Evolutionary conservation across 2,797 vertebrate species (phyloP).

Genomic region (Chromobotia macracanthus): DNA sequence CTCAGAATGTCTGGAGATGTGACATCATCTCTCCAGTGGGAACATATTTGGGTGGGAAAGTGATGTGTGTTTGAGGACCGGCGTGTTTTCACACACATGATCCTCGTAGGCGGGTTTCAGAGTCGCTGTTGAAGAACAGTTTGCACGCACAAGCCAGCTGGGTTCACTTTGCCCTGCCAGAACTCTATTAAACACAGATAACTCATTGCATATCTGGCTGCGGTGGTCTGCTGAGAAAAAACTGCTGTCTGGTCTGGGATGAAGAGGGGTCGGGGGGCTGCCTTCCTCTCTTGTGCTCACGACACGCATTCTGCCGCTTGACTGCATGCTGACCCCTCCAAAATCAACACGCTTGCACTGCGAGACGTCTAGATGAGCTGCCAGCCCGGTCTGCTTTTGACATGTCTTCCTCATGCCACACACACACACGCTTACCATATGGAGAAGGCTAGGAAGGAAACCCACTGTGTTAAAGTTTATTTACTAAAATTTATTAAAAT

Average conservation of each 20-base stretch:
- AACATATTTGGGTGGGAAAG: slow-evolving; percentile 25
- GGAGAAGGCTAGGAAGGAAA: neutral
- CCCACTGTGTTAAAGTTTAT: no score
- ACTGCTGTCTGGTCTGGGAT: slow-evolving; percentile 38
- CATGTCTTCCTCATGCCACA: neutral
- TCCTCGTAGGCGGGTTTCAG: slow-evolving; percentile 37
- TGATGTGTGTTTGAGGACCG: slow-evolving; percentile 6
- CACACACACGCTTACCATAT: neutral
- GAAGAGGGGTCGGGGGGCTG: slow-evolving; percentile 5
- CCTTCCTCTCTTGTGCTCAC: slow-evolving; percentile 48
- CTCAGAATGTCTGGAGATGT: slow-evolving; percentile 21
- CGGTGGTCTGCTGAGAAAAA: slow-evolving; percentile 13
- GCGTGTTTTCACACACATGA: slow-evolving; percentile 42
- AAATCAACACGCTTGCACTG: slow-evolving; percentile 62
- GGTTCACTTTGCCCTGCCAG: slow-evolving; percentile 57
- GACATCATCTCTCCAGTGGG: slow-evolving; percentile 26
- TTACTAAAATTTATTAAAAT: no score
- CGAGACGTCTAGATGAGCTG: slow-evolving; percentile 56
- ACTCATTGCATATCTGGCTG: slow-evolving; percentile 40
- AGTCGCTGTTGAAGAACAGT: slow-evolving; percentile 42
- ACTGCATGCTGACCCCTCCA: slow-evolving; percentile 61
- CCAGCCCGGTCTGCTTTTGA: neutral
- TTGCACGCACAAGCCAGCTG: slow-evolving; percentile 61
- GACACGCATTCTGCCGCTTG: slow-evolving; percentile 50
- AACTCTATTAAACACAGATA: slow-evolving; percentile 51